phyloP scores from a whole-genome alignment of 2,888 invertebrate genomes.

The Ectobius pallidus region DNA sequence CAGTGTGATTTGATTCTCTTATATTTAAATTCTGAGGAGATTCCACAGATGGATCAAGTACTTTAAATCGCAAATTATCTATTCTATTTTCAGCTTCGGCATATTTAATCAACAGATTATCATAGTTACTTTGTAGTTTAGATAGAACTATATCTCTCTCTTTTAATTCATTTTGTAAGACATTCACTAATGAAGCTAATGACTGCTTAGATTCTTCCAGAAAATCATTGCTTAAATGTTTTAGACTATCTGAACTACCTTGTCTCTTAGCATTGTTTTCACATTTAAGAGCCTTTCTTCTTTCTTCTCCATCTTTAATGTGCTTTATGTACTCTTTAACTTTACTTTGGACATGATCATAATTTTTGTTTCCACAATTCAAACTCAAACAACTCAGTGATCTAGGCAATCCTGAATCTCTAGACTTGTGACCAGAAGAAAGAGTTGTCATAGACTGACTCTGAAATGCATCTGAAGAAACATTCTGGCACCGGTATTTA shows the following conservation, averaged over 20 bases:
- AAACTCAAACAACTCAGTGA: slow-evolving; percentile 47
- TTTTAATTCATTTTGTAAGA: neutral
- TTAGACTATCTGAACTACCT: neutral
- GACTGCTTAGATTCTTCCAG: neutral
- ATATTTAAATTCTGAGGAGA: too few species aligned
- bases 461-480: slow-evolving; percentile 29
- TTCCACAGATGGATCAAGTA: neutral
- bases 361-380: slow-evolving; percentile 42
- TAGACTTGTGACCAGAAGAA: slow-evolving; percentile 45
- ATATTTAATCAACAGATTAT: neutral
- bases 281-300: neutral
- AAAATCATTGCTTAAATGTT: neutral
- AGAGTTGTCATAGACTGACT: slow-evolving; percentile 34
- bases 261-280: too few species aligned
- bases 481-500: slow-evolving; percentile 18
- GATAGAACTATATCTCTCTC: neutral
- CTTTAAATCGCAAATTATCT: slow-evolving; percentile 7
- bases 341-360: slow-evolving; percentile 48
- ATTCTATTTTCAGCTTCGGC: slow-evolving; percentile 17
- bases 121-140: neutral
- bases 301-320: slow-evolving; percentile 44
- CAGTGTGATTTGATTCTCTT: too few species aligned
- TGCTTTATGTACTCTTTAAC: slow-evolving; percentile 47
- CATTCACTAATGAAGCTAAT: neutral
- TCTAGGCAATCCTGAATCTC: slow-evolving; percentile 47